These are phyloP conservation scores for Callionymus lyra DNA, from an alignment of 2,113 vertebrate genomes.

Conservation along the genomic window DNA sequence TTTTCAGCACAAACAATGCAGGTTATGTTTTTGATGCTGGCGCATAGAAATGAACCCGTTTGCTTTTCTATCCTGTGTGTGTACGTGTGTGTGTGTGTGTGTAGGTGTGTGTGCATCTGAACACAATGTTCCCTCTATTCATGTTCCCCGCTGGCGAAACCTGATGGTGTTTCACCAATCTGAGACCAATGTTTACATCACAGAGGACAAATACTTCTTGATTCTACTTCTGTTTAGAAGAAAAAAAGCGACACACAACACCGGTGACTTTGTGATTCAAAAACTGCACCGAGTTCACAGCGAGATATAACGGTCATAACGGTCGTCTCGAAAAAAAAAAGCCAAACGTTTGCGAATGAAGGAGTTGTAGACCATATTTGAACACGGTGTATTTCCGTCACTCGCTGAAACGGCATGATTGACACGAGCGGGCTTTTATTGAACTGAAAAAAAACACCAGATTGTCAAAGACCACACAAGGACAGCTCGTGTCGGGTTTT, in stretches of 20 bases:
- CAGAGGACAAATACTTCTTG: neutral
- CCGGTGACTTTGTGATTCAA: too few species aligned
- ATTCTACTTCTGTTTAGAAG: too few species aligned
- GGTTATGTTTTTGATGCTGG: too few species aligned
- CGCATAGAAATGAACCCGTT: too few species aligned
- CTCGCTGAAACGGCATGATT: slow-evolving; percentile 5
- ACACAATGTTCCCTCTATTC: slow-evolving; percentile 74
- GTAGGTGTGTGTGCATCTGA: slow-evolving; percentile 41
- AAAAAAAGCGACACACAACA: too few species aligned
- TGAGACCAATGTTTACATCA: slow-evolving; percentile 24
- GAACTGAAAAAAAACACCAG: neutral
- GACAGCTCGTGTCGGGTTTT: too few species aligned
- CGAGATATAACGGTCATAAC: too few species aligned
- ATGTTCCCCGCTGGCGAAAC: slow-evolving; percentile 58
- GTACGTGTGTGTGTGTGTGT: slow-evolving; percentile 12
- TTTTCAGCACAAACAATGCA: too few species aligned
- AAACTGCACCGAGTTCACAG: too few species aligned
- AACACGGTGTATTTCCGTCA: slow-evolving; percentile 38
- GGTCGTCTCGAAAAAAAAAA: too few species aligned
- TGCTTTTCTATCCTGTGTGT: slow-evolving; percentile 3
- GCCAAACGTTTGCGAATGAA: neutral
- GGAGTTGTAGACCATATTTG: slow-evolving; percentile 44
- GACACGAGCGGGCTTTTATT: neutral
- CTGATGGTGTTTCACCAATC: slow-evolving; percentile 51
- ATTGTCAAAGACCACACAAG: too few species aligned